Base-by-base conservation (phyloP, 2,113 vertebrate species). In the Malurus melanocephalus region DNA sequence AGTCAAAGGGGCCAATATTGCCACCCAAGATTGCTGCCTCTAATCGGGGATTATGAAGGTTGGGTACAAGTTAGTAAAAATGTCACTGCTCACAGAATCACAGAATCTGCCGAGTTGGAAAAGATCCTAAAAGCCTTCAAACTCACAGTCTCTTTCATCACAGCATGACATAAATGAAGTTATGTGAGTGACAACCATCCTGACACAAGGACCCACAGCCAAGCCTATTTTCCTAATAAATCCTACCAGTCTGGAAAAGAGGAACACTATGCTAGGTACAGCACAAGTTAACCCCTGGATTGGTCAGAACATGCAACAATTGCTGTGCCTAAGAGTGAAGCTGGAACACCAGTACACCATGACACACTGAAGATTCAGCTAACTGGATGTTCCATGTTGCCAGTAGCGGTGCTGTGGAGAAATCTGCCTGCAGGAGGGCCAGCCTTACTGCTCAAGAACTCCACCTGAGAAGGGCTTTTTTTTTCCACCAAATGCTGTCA, bases 401-500 rank as follows among this genome's bases (percentile, higher is more conserved):
- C 27, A 71, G 51, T 3, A 67, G 35, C 33, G 26, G 32, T 35
- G n/a, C 30, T 45, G 48, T 9, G 61, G 16, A 72, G 43, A 48
- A 82, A 79, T 28, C 21, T 40, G 51, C 30, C 51, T 24, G 46
- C 27, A 38, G 28, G 20, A 80, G 3, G 32, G 60, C 18, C 62
- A 73, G 1, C 2, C 3, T 17, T 27, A 48, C 11, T 6, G 1
- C 38, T 30, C 51, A 28, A 33, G 59, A 26, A 11, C 18, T 67
- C 9, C 4, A 6, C 10, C 28, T 0, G 0, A 56, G 16, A 75
- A 53, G n/a, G 18, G 32, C 0, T 56, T 11, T 4, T 30, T 48
- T 55, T 35, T n/a, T 38, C 38, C 38, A 38, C 26, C 18, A 66
- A 53, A 55, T 2, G 11, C 21, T 75, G 13, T 13, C 48, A 62